Evolutionary conservation across 1,140 invertebrate species (phyloP).

Genomic region (Atopsyche davidsoni): DNA sequence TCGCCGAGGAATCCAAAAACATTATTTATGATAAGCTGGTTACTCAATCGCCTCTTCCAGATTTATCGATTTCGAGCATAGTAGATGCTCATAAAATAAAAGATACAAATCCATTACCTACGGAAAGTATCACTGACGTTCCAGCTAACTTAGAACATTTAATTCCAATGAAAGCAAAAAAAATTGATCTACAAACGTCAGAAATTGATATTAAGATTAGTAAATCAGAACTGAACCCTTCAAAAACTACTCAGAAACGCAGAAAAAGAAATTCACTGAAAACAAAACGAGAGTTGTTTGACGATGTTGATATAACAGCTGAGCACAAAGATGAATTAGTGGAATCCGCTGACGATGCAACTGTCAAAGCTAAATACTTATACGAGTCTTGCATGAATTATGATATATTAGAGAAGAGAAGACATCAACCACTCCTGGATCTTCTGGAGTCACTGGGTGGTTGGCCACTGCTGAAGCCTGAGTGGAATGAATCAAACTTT

Average conservation of each 20-base stretch:
- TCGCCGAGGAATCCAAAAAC: conserved; percentile 5
- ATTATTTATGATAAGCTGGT: no score
- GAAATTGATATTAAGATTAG: no score
- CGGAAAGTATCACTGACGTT: no score
- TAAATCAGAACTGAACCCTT: no score
- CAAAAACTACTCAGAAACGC: no score
- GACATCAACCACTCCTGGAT: conserved; percentile 62
- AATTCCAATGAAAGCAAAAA: no score
- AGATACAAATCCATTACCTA: no score
- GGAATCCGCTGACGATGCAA: conserved; percentile 44
- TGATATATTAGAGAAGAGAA: conserved; percentile 60
- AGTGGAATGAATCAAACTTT: conserved; percentile 60
- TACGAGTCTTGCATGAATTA: conserved; percentile 83
- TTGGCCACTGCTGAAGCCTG: conserved; percentile 70
- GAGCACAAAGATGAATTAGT: neutral
- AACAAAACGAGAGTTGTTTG: conserved; percentile 7
- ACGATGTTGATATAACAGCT: conserved; percentile 4
- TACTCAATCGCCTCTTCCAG: no score
- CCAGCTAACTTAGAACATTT: no score
- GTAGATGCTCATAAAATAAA: no score
- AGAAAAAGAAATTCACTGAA: conserved; percentile 4
- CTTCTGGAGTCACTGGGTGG: conserved; percentile 72
- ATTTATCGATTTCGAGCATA: no score
- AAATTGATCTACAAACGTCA: no score
- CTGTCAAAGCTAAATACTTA: conserved; percentile 68